A percentile compares a stretch with the other conserved stretches of the same genome.
These are phyloP conservation scores for Oxytorus armatus DNA, from an alignment of 2,888 invertebrate genomes.

Conservation along the genomic window DNA sequence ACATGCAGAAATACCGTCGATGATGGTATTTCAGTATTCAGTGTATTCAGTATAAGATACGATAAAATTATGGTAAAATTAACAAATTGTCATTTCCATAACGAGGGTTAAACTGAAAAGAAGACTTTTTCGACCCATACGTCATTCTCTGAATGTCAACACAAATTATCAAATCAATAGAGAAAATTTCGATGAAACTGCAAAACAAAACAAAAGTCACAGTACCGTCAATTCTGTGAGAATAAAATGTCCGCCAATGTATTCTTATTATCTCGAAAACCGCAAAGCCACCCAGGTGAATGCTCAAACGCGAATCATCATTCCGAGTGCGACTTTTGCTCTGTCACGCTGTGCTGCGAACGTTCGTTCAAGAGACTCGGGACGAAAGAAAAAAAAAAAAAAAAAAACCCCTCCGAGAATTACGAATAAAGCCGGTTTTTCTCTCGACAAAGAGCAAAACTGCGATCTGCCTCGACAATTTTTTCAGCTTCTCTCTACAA, in stretches of 20 bases:
- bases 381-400: slow-evolving; percentile 13
- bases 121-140: too few species aligned
- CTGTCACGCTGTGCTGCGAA: slow-evolving; percentile 12
- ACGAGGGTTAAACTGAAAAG: too few species aligned
- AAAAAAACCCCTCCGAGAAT: too few species aligned
- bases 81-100: too few species aligned
- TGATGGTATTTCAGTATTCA: too few species aligned
- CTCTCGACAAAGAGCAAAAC: slow-evolving; percentile 28
- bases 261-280: slow-evolving; percentile 69
- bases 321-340: slow-evolving; percentile 58
- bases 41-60: too few species aligned
- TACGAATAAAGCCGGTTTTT: slow-evolving; percentile 21
- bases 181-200: too few species aligned
- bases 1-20: too few species aligned
- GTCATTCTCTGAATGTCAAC: too few species aligned
- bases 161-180: too few species aligned
- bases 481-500: not conserved
- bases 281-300: slow-evolving; percentile 75
- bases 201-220: slow-evolving; percentile 11
- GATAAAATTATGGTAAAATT: too few species aligned
- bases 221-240: slow-evolving; percentile 9
- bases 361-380: slow-evolving; percentile 29
- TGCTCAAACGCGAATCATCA: slow-evolving; percentile 66
- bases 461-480: slow-evolving; percentile 16
- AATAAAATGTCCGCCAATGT: slow-evolving; percentile 24